phyloP scores from a whole-genome alignment of 1,140 invertebrate species.

The Aphaenogaster ashmeadi region DNA sequence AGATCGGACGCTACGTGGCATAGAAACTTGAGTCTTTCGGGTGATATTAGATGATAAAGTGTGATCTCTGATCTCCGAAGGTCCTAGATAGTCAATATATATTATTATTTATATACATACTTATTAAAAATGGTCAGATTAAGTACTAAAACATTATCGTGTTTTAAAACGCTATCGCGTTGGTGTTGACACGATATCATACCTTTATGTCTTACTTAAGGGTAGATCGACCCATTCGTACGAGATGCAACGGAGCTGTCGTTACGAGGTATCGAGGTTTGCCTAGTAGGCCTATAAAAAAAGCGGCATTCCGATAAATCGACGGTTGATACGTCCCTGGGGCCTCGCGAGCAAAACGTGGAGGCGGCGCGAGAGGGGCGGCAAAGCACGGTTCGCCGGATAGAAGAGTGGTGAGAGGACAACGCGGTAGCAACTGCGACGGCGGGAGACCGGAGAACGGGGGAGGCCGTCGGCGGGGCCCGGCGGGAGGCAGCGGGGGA shows the following conservation, averaged over 20 bases:
- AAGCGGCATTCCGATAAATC: constrained; percentile 31
- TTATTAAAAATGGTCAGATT: constrained; percentile 12
- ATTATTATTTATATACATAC: not conserved
- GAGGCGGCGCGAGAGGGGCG: constrained; percentile 49
- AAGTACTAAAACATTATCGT: not conserved
- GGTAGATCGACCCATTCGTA: not conserved
- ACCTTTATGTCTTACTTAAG: not conserved
- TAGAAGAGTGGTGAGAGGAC: constrained; percentile 58
- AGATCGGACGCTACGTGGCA: not conserved
- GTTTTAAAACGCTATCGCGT: no score
- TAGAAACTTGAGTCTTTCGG: not conserved
- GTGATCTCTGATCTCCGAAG: not conserved
- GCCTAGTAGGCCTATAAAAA: constrained; percentile 8
- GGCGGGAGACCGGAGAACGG: constrained; percentile 70
- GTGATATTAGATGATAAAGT: not conserved
- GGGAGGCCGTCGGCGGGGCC: constrained; percentile 53
- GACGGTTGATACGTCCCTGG: constrained; percentile 71
- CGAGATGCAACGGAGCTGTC: not conserved
- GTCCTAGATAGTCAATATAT: not conserved
- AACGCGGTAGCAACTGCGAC: constrained; percentile 60
- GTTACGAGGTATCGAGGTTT: constrained; percentile 28
- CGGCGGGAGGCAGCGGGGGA: constrained; percentile 42
- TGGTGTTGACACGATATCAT: not conserved
- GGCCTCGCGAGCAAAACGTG: constrained; percentile 59
- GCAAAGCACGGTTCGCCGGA: constrained; percentile 56